These are phyloP conservation scores for Brachypteracias leptosomus DNA, from an alignment of 2,113 vertebrate genomes.

Conservation along the genomic window DNA sequence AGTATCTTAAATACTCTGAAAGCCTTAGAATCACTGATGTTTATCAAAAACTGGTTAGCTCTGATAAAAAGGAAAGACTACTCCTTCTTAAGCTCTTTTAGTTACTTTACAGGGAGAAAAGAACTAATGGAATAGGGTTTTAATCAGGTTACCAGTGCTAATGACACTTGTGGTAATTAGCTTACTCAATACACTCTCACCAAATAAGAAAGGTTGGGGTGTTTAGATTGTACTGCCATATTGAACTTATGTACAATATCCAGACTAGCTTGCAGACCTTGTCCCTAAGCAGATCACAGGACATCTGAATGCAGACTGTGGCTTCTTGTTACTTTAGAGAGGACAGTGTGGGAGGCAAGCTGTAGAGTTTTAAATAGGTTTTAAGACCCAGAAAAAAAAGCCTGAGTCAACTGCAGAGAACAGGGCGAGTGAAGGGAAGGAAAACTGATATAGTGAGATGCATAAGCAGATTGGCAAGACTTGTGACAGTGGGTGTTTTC, in stretches of 20 bases:
- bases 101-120: neutral
- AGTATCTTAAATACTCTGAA: neutral
- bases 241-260: neutral
- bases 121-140: neutral
- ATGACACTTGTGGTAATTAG: neutral
- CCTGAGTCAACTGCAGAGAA: slow-evolving; percentile 63
- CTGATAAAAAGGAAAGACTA: neutral
- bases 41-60: neutral
- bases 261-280: neutral
- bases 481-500: slow-evolving; percentile 47
- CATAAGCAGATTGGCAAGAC: slow-evolving; percentile 40
- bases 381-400: slow-evolving; percentile 58
- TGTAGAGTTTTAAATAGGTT: slow-evolving; percentile 55
- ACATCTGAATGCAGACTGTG: neutral
- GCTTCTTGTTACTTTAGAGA: slow-evolving; percentile 47
- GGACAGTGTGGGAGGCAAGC: slow-evolving; percentile 46
- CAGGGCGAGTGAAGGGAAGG: slow-evolving; percentile 10
- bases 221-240: neutral
- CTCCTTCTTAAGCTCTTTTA: neutral
- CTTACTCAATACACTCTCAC: neutral
- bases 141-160: neutral
- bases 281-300: neutral
- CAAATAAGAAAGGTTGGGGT: neutral
- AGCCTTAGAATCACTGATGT: neutral
- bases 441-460: slow-evolving; percentile 28